These are phyloP conservation scores for Gadus macrocephalus DNA, from an alignment of 2,113 vertebrate species.

Conservation along the genomic window DNA sequence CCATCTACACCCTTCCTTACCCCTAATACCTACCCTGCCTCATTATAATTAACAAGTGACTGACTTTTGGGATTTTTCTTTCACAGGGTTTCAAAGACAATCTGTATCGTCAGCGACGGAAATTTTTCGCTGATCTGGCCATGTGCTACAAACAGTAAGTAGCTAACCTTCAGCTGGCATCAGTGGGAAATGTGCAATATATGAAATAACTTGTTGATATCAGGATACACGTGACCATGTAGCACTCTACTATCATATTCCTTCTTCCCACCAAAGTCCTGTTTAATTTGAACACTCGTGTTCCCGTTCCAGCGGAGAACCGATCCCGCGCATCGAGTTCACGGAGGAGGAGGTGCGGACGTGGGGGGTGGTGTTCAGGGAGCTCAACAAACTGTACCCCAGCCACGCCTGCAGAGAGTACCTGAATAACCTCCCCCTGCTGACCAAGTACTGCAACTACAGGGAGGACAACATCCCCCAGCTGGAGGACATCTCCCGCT, in stretches of 20 bases:
- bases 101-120: slow-evolving; percentile 91
- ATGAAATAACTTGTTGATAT: neutral
- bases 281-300: neutral
- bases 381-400: slow-evolving; percentile 93
- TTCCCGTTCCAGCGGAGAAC: slow-evolving; percentile 76
- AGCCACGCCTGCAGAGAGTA: slow-evolving; percentile 92
- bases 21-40: too few relatives aligned
- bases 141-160: slow-evolving; percentile 92
- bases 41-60: neutral
- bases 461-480: slow-evolving; percentile 96
- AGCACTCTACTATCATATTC: too few relatives aligned
- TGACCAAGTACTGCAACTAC: slow-evolving; percentile 89
- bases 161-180: neutral
- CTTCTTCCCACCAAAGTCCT: too few relatives aligned
- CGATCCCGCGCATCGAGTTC: slow-evolving; percentile 88
- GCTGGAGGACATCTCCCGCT: slow-evolving; percentile 92
- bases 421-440: slow-evolving; percentile 92
- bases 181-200: neutral
- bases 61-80: neutral
- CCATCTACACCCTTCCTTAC: neutral
- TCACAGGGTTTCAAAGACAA: slow-evolving; percentile 96
- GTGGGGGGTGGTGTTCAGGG: slow-evolving; percentile 91
- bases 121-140: slow-evolving; percentile 96
- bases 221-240: too few relatives aligned
- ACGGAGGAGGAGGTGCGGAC: slow-evolving; percentile 95